These are phyloP conservation scores for Lasioglossum vierecki DNA, from an alignment of 2,888 invertebrate species.

Conservation along the genomic window DNA sequence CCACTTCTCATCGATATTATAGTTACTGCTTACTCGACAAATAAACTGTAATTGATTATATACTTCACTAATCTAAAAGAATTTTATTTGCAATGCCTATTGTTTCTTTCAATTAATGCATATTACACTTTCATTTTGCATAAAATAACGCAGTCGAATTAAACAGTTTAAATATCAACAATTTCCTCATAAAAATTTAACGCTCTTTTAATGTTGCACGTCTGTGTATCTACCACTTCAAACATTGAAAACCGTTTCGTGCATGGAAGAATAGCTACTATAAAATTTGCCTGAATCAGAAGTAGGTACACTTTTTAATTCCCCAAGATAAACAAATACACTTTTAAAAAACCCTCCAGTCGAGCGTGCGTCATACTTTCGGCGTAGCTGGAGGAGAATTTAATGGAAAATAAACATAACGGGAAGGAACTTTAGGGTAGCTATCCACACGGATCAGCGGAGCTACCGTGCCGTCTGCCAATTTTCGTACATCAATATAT, in stretches of 20 bases:
- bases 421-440: slow-evolving; percentile 1
- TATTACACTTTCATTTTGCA: background rate
- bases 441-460: slow-evolving; percentile 38
- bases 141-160: background rate
- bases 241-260: background rate
- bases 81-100: background rate
- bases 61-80: background rate
- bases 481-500: slow-evolving; percentile 65
- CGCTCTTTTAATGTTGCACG: background rate
- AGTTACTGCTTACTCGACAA: background rate
- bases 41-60: background rate
- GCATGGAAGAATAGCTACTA: background rate
- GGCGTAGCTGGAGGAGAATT: background rate
- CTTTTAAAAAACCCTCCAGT: slow-evolving; percentile 8
- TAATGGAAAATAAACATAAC: slow-evolving; percentile 17
- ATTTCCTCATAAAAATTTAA: background rate
- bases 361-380: background rate
- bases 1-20: background rate
- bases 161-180: background rate
- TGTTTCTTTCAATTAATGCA: background rate
- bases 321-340: background rate
- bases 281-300: background rate
- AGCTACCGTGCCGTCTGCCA: slow-evolving; percentile 46
- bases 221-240: background rate
- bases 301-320: background rate